Evolutionary conservation across 2,113 vertebrate species (phyloP), one percentile per base, ranked within the genome.

Genomic region (Pluvialis apricaria): DNA sequence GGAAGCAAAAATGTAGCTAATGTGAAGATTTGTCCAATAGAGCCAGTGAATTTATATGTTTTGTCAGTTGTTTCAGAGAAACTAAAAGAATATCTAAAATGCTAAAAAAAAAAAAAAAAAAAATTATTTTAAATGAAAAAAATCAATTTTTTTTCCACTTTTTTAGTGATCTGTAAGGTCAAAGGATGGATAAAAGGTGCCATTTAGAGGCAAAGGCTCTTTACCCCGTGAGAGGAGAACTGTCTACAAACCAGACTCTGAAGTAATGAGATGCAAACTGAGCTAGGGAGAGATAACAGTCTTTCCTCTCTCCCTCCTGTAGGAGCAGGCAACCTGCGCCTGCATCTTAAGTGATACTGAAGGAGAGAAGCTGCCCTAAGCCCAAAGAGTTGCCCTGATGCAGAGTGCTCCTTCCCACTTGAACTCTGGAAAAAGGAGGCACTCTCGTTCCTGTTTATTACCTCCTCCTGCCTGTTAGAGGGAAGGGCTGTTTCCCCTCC

Each of bases 101-200:
- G 5, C 5, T 38, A 1, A n/a, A 34, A 54, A 36, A 24, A 57
- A 34, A 11, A 5, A 1, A 11, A 65, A 28, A 65, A 9, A 1
- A 0, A 26, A 34, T 49, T 42, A 13, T 80, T 82, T 51, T 34
- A 52, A 64, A 66, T 65, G 1, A 21, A 32, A 82, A 60, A 16
- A 31, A 8, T 24, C 16, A 4, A 13, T 13, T 2, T 6, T 62
- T 38, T 20, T 55, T 82, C 75, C 5, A 13, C 16, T 32, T 22
- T 70, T 89, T 80, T 40, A 18, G 13, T 58, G 3, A 55, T 60
- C 11, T 36, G 6, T 31, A 62, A 77, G 6, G 17, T 83, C 38
- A 75, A 78, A 82, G 2, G 4, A 6, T 76, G 10, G 19, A 38
- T 58, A 47, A 91, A 86, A 86, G 5, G 4, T 40, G 5, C 9